These are phyloP conservation scores for Plagodis pulveraria DNA, from an alignment of 2,888 invertebrate species.

Conservation along the genomic window DNA sequence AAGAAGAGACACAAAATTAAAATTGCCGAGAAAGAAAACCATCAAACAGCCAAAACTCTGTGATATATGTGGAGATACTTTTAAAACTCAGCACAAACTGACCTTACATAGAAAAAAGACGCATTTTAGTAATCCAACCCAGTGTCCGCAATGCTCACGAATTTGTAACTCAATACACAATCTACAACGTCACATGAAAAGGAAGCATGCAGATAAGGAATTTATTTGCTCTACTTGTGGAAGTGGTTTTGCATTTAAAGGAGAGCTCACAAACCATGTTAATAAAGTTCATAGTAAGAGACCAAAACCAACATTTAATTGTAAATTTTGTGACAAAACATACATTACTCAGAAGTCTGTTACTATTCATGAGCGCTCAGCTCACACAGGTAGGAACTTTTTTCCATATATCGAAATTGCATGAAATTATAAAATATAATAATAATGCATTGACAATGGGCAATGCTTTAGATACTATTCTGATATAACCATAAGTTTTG, in stretches of 20 bases:
- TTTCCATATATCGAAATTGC: no score
- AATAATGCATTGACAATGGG: no score
- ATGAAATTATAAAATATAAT: no score
- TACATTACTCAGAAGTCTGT: slow-evolving; percentile 72
- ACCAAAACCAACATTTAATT: slow-evolving; percentile 57
- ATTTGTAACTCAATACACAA: slow-evolving; percentile 59
- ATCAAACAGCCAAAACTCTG: slow-evolving; percentile 56
- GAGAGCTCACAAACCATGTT: slow-evolving; percentile 62
- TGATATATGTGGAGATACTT: slow-evolving; percentile 70
- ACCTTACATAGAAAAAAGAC: slow-evolving; percentile 56
- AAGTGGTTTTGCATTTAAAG: slow-evolving; percentile 62
- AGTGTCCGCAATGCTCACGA: slow-evolving; percentile 67
- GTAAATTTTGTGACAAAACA: slow-evolving; percentile 71
- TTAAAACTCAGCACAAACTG: slow-evolving; percentile 57
- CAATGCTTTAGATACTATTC: background rate
- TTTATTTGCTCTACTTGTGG: slow-evolving; percentile 72
- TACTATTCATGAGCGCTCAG: slow-evolving; percentile 75
- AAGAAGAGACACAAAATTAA: slow-evolving; percentile 24
- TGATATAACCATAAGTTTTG: background rate
- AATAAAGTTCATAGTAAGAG: slow-evolving; percentile 63
- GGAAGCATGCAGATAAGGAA: slow-evolving; percentile 60
- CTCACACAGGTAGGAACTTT: slow-evolving; percentile 70
- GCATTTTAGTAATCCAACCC: slow-evolving; percentile 56
- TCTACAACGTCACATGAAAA: slow-evolving; percentile 65
- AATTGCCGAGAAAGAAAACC: slow-evolving; percentile 13